Evolutionary conservation across 2,113 vertebrate genomes (phyloP).

Genomic region (Seriola rivoliana): DNA sequence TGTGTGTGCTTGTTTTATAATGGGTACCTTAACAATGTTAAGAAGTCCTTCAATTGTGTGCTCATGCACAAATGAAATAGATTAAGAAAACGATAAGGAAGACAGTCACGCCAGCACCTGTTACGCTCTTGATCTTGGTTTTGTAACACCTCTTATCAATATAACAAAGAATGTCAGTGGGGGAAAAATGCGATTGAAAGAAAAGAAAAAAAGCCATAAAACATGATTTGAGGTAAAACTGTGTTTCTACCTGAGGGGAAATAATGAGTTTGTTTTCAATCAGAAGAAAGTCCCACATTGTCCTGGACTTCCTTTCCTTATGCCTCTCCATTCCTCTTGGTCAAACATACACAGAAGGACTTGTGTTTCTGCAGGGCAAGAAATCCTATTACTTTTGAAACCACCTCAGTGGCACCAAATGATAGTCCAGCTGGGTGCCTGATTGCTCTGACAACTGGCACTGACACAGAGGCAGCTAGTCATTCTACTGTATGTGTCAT

Average conservation of each 20-base stretch:
- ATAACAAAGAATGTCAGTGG: neutral
- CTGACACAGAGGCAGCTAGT: slow-evolving; percentile 57
- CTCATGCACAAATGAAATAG: neutral
- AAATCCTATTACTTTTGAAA: slow-evolving; percentile 83
- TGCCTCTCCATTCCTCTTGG: slow-evolving; percentile 68
- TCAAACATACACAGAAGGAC: slow-evolving; percentile 69
- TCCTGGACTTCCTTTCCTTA: slow-evolving; percentile 52
- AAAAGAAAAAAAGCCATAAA: slow-evolving; percentile 12
- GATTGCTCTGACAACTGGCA: slow-evolving; percentile 77
- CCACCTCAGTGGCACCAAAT: slow-evolving; percentile 77
- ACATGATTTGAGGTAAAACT: slow-evolving; percentile 47
- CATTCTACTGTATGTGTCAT: slow-evolving; percentile 46
- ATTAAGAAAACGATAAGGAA: neutral
- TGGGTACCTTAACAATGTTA: neutral
- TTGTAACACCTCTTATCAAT: slow-evolving; percentile 11
- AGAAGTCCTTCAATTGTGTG: slow-evolving; percentile 4
- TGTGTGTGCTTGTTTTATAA: slow-evolving; percentile 9
- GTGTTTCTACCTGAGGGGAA: slow-evolving; percentile 65
- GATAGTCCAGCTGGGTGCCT: slow-evolving; percentile 79
- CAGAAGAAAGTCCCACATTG: slow-evolving; percentile 57
- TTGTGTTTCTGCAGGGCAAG: slow-evolving; percentile 74
- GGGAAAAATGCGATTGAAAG: slow-evolving; percentile 26
- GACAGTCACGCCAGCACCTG: neutral
- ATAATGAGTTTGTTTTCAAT: slow-evolving; percentile 76
- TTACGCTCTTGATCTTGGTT: neutral